Conservation (phyloP, 2,113 vertebrate species). For the Cryptoleucopteryx plumbea region DNA sequence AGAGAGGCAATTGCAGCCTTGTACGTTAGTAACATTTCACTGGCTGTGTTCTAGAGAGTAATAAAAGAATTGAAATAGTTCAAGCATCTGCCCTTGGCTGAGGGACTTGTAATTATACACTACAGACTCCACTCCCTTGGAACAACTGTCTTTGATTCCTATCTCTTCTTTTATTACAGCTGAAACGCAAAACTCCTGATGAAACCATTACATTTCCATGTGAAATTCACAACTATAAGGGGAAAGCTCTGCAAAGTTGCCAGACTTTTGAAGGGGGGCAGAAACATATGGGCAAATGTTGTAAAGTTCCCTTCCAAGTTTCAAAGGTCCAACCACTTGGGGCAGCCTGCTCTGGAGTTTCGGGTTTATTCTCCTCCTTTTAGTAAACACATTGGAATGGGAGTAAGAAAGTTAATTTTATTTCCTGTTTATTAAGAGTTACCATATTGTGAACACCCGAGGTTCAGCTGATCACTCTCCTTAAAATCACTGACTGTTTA, state of each 20-base stretch:
- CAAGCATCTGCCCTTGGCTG: slow-evolving; percentile 20
- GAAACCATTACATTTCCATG: slow-evolving; percentile 60
- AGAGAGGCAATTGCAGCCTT: background rate
- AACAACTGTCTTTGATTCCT: slow-evolving; percentile 13
- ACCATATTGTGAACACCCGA: background rate
- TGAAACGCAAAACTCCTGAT: slow-evolving; percentile 54
- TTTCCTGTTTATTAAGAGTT: slow-evolving; percentile 25
- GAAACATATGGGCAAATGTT: slow-evolving; percentile 34
- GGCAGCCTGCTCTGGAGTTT: background rate
- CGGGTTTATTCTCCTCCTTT: background rate
- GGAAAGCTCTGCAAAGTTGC: slow-evolving; percentile 40
- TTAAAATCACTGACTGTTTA: background rate
- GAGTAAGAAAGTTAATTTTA: background rate
- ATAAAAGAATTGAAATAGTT: slow-evolving; percentile 55
- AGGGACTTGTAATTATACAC: background rate
- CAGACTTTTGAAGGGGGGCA: slow-evolving; percentile 18
- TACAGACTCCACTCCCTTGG: slow-evolving; percentile 20
- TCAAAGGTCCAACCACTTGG: slow-evolving; percentile 23
- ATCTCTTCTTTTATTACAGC: slow-evolving; percentile 31
- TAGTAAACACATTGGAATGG: slow-evolving; percentile 10
- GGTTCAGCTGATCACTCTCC: background rate
- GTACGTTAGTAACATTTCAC: background rate
- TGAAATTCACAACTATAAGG: slow-evolving; percentile 60
- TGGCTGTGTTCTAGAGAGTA: slow-evolving; percentile 18
- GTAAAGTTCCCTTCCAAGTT: slow-evolving; percentile 46